Evolutionary conservation across 2,888 invertebrate species (phyloP).

Genomic region (Synanthedon myopaeformis): DNA sequence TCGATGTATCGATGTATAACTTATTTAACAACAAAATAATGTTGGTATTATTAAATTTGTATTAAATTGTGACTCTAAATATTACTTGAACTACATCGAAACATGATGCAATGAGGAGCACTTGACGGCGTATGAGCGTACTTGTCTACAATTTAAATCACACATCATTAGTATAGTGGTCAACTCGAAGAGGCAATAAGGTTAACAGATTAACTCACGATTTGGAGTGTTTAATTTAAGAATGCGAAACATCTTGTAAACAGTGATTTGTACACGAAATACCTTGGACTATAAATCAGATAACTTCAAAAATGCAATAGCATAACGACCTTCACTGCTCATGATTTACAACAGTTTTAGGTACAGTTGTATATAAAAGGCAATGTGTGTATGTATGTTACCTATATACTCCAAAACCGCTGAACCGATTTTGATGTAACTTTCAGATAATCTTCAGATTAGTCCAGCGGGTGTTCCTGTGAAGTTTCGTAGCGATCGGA

Average conservation of each 20-base stretch:
- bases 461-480: no score
- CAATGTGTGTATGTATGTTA: no score
- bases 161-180: not conserved
- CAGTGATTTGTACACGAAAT: constrained; percentile 2
- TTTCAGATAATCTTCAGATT: no score
- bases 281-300: constrained; percentile 8
- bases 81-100: no score
- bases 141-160: not conserved
- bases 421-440: no score
- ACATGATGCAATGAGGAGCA: not conserved
- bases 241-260: constrained; percentile 2
- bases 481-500: no score
- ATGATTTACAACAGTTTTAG: constrained; percentile 2
- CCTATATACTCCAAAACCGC: no score
- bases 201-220: not conserved
- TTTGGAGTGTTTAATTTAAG: not conserved
- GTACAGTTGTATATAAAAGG: no score
- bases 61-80: no score
- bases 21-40: no score
- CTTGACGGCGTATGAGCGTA: not conserved
- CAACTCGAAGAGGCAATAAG: not conserved
- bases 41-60: no score
- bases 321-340: constrained; percentile 1
- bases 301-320: constrained; percentile 3
- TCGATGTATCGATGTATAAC: no score